Conservation (phyloP, 2,888 invertebrate species). For the Tuta absoluta region DNA sequence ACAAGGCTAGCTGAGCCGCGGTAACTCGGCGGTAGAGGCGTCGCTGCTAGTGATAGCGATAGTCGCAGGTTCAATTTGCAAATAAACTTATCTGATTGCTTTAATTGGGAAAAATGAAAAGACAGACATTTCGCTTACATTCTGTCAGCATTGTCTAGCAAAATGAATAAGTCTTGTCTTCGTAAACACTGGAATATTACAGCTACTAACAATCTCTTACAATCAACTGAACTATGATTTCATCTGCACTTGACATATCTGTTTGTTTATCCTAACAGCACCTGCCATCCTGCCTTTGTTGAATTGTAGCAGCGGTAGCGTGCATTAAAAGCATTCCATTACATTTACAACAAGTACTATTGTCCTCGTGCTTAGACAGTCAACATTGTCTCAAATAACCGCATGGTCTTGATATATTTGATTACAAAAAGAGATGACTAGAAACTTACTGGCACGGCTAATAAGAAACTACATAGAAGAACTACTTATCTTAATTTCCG, state of each 20-base stretch:
- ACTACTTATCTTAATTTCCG: too few relatives aligned
- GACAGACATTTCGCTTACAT: too few relatives aligned
- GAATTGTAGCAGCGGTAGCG: slow-evolving; percentile 13
- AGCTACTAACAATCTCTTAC: not conserved
- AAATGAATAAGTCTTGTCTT: not conserved
- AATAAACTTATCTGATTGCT: too few relatives aligned
- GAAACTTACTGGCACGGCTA: too few relatives aligned
- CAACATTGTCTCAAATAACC: not conserved
- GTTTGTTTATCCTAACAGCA: slow-evolving; percentile 36
- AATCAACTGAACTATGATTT: not conserved
- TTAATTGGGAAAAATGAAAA: too few relatives aligned
- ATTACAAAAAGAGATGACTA: not conserved
- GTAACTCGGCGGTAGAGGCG: too few relatives aligned
- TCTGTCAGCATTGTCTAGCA: not conserved
- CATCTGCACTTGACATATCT: not conserved
- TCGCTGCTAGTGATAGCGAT: too few relatives aligned
- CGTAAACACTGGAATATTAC: not conserved
- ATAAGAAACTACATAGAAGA: too few relatives aligned
- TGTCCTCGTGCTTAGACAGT: not conserved
- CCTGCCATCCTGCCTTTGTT: slow-evolving; percentile 35
- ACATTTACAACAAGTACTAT: not conserved
- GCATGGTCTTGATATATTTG: not conserved
- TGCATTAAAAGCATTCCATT: slow-evolving; percentile 5
- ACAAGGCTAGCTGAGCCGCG: too few relatives aligned
- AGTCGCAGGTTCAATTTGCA: too few relatives aligned